Base-by-base conservation (phyloP, 2,888 invertebrate genomes). In the Drosophila yooni region DNA sequence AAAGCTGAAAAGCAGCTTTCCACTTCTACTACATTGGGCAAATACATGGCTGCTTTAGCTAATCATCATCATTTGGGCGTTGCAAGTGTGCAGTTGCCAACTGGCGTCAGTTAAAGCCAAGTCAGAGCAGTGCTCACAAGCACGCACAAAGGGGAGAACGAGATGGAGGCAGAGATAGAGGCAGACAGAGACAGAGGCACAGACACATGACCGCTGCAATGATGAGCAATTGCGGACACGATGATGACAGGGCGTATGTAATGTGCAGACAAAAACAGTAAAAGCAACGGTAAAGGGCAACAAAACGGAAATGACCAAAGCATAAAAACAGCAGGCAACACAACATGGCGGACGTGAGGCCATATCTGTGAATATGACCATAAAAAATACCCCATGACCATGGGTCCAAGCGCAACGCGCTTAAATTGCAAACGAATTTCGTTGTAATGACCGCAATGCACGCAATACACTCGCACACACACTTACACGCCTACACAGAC, bases 291-390 rank as follows among this genome's bases (percentile, higher is more conserved):
- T 18, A 34, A 33, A 25, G 36, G 11, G 33, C 43, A 68, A 57
- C 59, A 81, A 82, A 86, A 83, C 87, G 87, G 87, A 87, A 90
- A 87, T 87, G 90, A 90, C 85, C 82, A 88, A 79, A 79, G 76
- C 75, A 81, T 76, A 83, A 83, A 76, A 80, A 73, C 83, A 83
- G 69, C 76, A 83, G 76, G 62, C 53, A 52, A 51, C 66, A 56
- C 27, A 76, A 73, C 69, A 75, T 56, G 74, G 51, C 46, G 50
- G 64, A 57, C 38, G 48, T 62, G 79, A 57, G 18, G 36, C 59
- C 58, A 76, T 68, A 58, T 70, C 70, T 25, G 40, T 18, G 62
- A 82, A 82, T 71, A 68, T 75, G 67, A 64, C 69, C 71, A 89
- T 89, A 84, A 88, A 76, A 87, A 84, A 52, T 70, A 43, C 66